Percentiles rank a stretch among this genome's conserved stretches.
These are phyloP conservation scores for Microcaecilia unicolor DNA, from an alignment of 2,797 vertebrate genomes.

Conservation along the genomic window DNA sequence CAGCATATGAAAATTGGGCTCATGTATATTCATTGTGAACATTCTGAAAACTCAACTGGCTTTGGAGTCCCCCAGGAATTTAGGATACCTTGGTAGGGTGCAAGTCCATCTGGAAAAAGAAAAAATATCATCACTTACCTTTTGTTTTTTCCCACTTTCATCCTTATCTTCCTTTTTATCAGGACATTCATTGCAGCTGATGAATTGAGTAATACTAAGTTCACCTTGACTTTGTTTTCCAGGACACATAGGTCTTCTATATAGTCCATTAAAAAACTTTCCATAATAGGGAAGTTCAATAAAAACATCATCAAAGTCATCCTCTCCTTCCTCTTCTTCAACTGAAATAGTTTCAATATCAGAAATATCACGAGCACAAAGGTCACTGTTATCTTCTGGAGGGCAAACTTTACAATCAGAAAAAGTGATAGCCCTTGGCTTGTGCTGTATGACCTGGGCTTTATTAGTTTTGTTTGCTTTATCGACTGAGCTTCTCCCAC, in stretches of 20 bases:
- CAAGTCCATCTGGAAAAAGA: too few relatives aligned
- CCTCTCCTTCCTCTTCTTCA: constrained; percentile 38
- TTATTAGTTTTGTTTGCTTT: constrained; percentile 24
- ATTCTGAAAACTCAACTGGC: too few relatives aligned
- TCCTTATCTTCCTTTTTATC: constrained; percentile 10
- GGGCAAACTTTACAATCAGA: constrained; percentile 31
- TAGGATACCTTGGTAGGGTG: too few relatives aligned
- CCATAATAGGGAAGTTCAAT: constrained; percentile 35
- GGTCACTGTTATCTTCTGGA: constrained; percentile 2
- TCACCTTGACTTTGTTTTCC: constrained; percentile 30
- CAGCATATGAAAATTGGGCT: too few relatives aligned
- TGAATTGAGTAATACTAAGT: constrained; percentile 2
- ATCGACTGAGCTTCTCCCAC: not conserved
- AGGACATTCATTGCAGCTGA: not conserved
- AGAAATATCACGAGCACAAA: constrained; percentile 30
- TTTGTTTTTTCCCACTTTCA: constrained; percentile 16
- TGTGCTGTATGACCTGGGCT: constrained; percentile 58
- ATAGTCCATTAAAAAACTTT: constrained; percentile 17
- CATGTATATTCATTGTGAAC: too few relatives aligned
- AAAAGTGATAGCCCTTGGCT: constrained; percentile 62
- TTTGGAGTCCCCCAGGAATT: too few relatives aligned
- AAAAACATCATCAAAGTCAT: constrained; percentile 38
- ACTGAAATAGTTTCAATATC: constrained; percentile 45
- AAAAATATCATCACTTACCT: too few relatives aligned
- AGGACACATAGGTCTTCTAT: constrained; percentile 19